Percentiles rank a stretch among this genome's conserved stretches.
These are phyloP conservation scores for Corynorhinus townsendii DNA, from an alignment of 2,113 vertebrate species.

Conservation along the genomic window DNA sequence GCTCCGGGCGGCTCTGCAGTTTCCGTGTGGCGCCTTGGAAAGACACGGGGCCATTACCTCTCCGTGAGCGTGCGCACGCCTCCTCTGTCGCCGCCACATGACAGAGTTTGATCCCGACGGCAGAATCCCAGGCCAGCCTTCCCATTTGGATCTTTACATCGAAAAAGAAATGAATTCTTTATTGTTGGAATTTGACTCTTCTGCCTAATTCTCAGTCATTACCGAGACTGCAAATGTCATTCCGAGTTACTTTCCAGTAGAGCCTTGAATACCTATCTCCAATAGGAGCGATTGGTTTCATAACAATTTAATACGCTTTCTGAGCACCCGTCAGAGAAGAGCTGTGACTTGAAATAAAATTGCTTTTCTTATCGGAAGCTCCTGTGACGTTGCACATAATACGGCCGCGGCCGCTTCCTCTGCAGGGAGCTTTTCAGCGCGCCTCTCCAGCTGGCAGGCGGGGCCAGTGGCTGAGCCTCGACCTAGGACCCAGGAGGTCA, in stretches of 20 bases:
- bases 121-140: background rate
- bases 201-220: slow-evolving; percentile 41
- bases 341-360: slow-evolving; percentile 51
- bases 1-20: background rate
- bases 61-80: accelerated
- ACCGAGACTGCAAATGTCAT: slow-evolving; percentile 13
- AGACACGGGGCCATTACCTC: background rate
- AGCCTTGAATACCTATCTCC: slow-evolving; percentile 18
- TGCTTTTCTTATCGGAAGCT: slow-evolving; percentile 51
- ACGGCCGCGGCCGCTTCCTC: background rate
- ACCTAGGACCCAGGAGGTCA: too few species aligned
- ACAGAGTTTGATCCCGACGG: background rate
- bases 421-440: background rate
- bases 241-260: background rate
- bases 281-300: background rate
- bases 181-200: slow-evolving; percentile 21
- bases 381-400: background rate
- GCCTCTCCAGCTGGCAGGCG: background rate
- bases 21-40: accelerated
- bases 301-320: background rate
- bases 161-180: slow-evolving; percentile 6
- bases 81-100: background rate
- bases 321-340: slow-evolving; percentile 34
- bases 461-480: too few species aligned
- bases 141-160: background rate